Evolutionary conservation across 2,888 invertebrate species (phyloP), one percentile per base, ranked within the genome.

Genomic region (Microplitis deprimator): DNA sequence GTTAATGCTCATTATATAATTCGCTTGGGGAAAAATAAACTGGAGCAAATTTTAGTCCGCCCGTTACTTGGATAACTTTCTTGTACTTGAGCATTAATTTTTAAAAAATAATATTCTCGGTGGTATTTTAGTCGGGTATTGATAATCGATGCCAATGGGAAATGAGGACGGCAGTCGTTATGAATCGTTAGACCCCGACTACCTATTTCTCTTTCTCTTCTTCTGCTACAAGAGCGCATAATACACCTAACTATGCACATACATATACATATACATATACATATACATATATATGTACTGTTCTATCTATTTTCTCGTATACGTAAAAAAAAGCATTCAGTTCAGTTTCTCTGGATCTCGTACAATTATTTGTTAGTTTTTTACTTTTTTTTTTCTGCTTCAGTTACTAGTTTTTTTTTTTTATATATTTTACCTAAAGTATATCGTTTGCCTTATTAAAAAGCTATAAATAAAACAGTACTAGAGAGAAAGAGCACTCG

Each of bases 81-180:
- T 29, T 29, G 3, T 29, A 29, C 29, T 29, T 29, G 3, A 4
- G 29, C 29, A 29, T 29, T 29, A 29, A 29, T 29, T 29, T 29
- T 29, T 29, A 29, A 29, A 29, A 29, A 29, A 29, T 29, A 29
- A 29, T 29, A 29, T 29, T 29, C 29, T 29, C 29, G 29, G 29
- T 29, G 29, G 29, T 29, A 29, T 29, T 29, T 29, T 29, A 29
- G 29, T 29, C 29, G 29, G 29, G 61, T 72, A 76, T 76, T 61
- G 72, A 76, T 67, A 76, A 76, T 72, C 76, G 76, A 76, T 76
- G 61, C 39, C 72, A 68, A 67, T 68, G 68, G 50, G 61, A 67
- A 76, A 68, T 29, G 8, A 40, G 59, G 59, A 20, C 40, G 10
- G 17, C 38, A 65, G 29, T 41, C 65, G 74, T 74, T 76, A 29